phyloP scores from a whole-genome alignment of 2,113 vertebrate genomes.

The Cygnus buccinator region DNA sequence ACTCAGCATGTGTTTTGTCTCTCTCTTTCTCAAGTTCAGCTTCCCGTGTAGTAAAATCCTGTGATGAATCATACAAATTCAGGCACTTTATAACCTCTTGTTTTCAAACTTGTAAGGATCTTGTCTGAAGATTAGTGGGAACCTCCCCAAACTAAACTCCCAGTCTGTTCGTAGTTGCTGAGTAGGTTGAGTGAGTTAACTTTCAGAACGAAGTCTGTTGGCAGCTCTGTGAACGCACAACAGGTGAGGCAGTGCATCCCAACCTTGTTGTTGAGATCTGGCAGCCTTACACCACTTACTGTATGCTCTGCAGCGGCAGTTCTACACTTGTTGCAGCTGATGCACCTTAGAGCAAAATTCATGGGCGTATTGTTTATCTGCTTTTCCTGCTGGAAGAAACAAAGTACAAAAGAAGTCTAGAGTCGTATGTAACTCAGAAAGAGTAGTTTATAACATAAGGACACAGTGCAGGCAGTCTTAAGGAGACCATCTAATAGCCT shows the following conservation, averaged over 20 bases:
- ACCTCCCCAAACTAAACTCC: not conserved
- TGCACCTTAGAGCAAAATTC: not conserved
- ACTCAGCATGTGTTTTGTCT: not conserved
- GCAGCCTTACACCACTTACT: not conserved
- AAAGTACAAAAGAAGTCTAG: not conserved
- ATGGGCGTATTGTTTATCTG: not conserved
- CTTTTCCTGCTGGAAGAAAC: not conserved
- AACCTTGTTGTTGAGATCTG: not conserved
- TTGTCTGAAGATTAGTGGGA: not conserved
- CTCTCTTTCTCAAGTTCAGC: not conserved
- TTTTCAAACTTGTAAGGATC: not conserved
- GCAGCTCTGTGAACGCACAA: not conserved
- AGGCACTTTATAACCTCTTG: not conserved
- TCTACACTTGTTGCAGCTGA: not conserved
- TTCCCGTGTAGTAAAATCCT: not conserved
- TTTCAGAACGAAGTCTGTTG: not conserved
- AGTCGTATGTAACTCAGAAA: not conserved
- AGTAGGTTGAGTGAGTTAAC: not conserved
- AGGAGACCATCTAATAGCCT: not conserved
- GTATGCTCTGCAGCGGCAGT: not conserved
- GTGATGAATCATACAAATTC: not conserved
- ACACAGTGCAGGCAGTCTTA: not conserved
- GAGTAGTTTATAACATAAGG: not conserved
- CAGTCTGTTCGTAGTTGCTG: not conserved
- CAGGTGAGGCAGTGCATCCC: rapidly evolving